phyloP scores from a whole-genome alignment of 2,888 invertebrate genomes.

The Polymixis flavicincta region DNA sequence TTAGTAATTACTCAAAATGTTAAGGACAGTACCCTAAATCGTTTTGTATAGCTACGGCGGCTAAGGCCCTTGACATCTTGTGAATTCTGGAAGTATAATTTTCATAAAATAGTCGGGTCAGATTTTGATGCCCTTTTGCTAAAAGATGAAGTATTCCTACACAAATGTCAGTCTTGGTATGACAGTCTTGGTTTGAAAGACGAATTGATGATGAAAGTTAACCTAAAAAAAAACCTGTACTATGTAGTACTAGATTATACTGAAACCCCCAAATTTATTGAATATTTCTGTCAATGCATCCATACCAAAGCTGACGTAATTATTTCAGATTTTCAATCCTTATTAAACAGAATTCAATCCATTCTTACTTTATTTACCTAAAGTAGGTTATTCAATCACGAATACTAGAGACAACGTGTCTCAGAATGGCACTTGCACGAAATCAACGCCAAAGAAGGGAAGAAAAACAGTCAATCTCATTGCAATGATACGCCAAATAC shows the following conservation, averaged over 20 bases:
- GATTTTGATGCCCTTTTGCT: no score
- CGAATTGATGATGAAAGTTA: background rate
- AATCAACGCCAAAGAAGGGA: background rate
- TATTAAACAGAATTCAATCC: background rate
- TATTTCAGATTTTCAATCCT: background rate
- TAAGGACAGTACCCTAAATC: no score
- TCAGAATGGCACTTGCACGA: background rate
- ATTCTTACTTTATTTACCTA: background rate
- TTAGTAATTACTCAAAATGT: no score
- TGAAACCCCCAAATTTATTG: background rate
- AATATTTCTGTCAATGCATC: background rate
- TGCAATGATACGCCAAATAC: slow-evolving; percentile 17
- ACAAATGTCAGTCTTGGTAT: no score
- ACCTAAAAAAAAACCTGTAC: background rate
- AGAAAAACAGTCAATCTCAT: background rate
- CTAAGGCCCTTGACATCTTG: no score
- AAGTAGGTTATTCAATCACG: background rate
- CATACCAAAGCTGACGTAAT: background rate
- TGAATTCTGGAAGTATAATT: no score
- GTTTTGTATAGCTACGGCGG: no score
- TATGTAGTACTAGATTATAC: background rate
- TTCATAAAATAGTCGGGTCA: no score
- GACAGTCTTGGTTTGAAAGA: background rate
- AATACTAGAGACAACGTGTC: background rate
- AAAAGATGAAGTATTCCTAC: no score